phyloP scores from a whole-genome alignment of 2,797 vertebrate genomes.

The Arrhamphus sclerolepis region DNA sequence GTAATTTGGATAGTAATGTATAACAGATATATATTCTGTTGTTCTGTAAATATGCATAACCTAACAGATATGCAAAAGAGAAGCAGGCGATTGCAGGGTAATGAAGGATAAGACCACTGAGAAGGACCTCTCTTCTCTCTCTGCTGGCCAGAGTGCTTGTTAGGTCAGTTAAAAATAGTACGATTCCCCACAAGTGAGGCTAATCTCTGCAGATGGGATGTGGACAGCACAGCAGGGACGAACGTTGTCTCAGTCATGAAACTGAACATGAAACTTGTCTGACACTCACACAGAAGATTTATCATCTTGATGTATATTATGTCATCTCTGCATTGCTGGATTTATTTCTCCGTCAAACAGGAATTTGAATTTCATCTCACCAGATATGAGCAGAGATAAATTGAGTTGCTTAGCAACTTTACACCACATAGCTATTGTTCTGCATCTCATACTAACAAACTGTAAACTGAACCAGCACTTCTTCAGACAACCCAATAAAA shows the following conservation, averaged over 20 bases:
- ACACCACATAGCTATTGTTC: slow-evolving; percentile 26
- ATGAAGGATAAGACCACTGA: slow-evolving; percentile 18
- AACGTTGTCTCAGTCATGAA: slow-evolving; percentile 38
- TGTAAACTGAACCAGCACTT: neutral
- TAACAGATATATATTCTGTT: neutral
- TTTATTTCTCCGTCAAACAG: slow-evolving; percentile 37
- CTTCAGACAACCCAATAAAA: neutral
- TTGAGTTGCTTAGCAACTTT: slow-evolving; percentile 71
- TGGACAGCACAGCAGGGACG: slow-evolving; percentile 55
- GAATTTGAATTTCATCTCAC: slow-evolving; percentile 47
- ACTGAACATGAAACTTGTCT: slow-evolving; percentile 26
- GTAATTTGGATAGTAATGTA: neutral
- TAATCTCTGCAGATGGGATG: slow-evolving; percentile 77
- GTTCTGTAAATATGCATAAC: neutral
- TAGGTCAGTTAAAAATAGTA: slow-evolving; percentile 80
- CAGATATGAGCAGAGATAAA: slow-evolving; percentile 35
- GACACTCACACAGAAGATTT: slow-evolving; percentile 11
- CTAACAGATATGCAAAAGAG: neutral
- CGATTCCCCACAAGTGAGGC: slow-evolving; percentile 67
- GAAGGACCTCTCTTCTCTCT: slow-evolving; percentile 48
- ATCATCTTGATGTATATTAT: too few relatives aligned
- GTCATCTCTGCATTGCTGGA: slow-evolving; percentile 30
- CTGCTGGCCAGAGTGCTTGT: slow-evolving; percentile 56
- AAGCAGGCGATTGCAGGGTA: neutral
- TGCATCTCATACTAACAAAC: slow-evolving; percentile 2